Conservation (phyloP, 2,797 vertebrate species). For the Benthosema pterotum region DNA sequence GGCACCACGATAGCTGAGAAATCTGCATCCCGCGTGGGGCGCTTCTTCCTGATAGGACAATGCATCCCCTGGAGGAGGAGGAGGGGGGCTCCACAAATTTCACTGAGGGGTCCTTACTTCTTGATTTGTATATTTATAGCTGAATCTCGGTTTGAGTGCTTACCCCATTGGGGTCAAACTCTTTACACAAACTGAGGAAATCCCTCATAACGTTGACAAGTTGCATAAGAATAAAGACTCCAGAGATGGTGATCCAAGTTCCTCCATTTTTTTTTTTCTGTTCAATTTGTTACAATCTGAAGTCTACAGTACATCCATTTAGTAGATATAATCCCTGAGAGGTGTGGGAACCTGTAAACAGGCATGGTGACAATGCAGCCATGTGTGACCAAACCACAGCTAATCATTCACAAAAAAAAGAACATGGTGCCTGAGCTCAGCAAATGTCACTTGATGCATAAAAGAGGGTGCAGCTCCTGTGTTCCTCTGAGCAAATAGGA, state of each 20-base stretch:
- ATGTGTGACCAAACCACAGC: conserved; percentile 12
- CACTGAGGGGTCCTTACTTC: neutral
- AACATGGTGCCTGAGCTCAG: neutral
- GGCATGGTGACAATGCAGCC: conserved; percentile 7
- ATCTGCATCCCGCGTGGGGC: conserved; percentile 67
- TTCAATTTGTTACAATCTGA: conserved; percentile 13
- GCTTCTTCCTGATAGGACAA: conserved; percentile 77
- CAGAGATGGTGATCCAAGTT: conserved; percentile 23
- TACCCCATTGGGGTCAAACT: conserved; percentile 40
- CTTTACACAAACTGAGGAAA: conserved; percentile 17
- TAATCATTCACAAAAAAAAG: conserved; percentile 23
- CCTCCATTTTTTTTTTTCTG: conserved; percentile 51
- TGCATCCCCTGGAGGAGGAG: conserved; percentile 70
- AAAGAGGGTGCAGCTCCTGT: conserved; percentile 21
- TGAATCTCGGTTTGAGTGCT: conserved; percentile 19
- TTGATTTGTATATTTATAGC: conserved; percentile 20
- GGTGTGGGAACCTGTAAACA: neutral
- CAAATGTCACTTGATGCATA: conserved; percentile 1
- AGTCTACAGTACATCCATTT: conserved; percentile 13
- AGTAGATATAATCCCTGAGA: conserved; percentile 21
- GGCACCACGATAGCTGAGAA: conserved; percentile 81
- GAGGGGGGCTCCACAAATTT: neutral
- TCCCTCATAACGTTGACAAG: conserved; percentile 11
- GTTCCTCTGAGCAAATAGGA: conserved; percentile 34
- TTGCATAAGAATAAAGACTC: conserved; percentile 12